Percentiles rank a stretch among this genome's conserved stretches.
Conservation (phyloP, 2,797 vertebrate species). For the Acanthopagrus latus region DNA sequence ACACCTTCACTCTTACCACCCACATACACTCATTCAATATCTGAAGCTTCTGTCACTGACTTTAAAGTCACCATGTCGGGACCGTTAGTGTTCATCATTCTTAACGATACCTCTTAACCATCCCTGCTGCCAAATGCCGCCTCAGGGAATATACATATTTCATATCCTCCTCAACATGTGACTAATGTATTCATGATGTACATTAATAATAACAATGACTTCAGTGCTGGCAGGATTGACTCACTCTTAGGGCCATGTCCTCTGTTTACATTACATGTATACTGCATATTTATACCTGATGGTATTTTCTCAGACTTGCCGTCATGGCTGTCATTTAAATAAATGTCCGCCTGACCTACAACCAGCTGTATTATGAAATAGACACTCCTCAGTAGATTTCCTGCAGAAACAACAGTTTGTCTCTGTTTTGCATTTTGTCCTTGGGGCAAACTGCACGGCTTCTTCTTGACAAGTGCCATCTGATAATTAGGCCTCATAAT, state of each 20-base stretch:
- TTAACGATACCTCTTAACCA: constrained; percentile 37
- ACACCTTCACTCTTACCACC: not conserved
- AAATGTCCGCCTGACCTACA: constrained; percentile 27
- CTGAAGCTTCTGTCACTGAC: constrained; percentile 4
- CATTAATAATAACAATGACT: constrained; percentile 61
- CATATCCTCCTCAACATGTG: constrained; percentile 62
- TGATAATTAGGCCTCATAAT: constrained; percentile 84
- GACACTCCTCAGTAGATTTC: constrained; percentile 32
- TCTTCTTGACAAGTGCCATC: constrained; percentile 79
- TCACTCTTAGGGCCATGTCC: not conserved
- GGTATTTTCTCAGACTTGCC: constrained; percentile 35
- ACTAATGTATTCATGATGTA: constrained; percentile 65
- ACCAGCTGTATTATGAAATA: constrained; percentile 22
- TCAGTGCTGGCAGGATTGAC: constrained; percentile 16
- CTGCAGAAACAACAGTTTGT: constrained; percentile 74
- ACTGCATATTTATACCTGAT: constrained; percentile 1
- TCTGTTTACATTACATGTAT: constrained; percentile 11
- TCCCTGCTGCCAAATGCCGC: constrained; percentile 52
- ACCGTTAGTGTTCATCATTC: constrained; percentile 39
- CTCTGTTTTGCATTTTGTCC: constrained; percentile 75
- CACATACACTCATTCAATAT: constrained; percentile 1
- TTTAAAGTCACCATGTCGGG: constrained; percentile 31
- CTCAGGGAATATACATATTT: constrained; percentile 75
- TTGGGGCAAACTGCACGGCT: constrained; percentile 66
- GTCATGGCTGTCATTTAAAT: constrained; percentile 2